Evolutionary conservation across 2,113 vertebrate species (phyloP).

Genomic region (Axis porcinus): DNA sequence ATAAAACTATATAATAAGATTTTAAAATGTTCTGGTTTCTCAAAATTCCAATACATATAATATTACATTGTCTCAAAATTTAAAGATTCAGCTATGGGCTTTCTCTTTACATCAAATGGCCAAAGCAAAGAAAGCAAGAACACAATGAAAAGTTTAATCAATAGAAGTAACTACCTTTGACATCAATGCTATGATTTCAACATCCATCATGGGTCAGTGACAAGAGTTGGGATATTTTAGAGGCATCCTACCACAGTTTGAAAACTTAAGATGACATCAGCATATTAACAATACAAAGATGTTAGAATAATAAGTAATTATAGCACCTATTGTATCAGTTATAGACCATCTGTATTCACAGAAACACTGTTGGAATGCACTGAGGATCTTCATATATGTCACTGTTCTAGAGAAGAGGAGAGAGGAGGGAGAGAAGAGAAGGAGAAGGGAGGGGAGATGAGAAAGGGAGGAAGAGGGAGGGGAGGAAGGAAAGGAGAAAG

Average conservation of each 20-base stretch:
- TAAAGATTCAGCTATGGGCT: not conserved
- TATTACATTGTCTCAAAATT: not conserved
- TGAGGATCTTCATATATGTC: not conserved
- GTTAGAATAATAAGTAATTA: not conserved
- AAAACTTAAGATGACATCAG: not conserved
- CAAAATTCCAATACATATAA: not conserved
- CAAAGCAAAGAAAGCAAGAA: not conserved
- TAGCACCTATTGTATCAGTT: not conserved
- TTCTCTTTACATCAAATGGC: not conserved
- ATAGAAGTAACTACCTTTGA: not conserved
- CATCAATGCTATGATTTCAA: not conserved
- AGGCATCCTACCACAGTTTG: not conserved
- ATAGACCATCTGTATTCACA: not conserved
- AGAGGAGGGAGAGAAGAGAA: not conserved
- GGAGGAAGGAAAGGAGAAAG: not conserved
- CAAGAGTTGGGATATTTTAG: not conserved
- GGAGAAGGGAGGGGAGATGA: not conserved
- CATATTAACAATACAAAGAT: constrained; percentile 20
- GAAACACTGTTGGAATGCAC: not conserved
- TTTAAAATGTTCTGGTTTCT: not conserved
- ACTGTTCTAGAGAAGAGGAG: not conserved
- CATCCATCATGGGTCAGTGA: not conserved
- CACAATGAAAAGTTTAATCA: not conserved
- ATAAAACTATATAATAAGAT: not conserved
- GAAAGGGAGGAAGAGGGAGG: not conserved